phyloP scores from a whole-genome alignment of 2,797 vertebrate genomes.

The Dryobates pubescens region DNA sequence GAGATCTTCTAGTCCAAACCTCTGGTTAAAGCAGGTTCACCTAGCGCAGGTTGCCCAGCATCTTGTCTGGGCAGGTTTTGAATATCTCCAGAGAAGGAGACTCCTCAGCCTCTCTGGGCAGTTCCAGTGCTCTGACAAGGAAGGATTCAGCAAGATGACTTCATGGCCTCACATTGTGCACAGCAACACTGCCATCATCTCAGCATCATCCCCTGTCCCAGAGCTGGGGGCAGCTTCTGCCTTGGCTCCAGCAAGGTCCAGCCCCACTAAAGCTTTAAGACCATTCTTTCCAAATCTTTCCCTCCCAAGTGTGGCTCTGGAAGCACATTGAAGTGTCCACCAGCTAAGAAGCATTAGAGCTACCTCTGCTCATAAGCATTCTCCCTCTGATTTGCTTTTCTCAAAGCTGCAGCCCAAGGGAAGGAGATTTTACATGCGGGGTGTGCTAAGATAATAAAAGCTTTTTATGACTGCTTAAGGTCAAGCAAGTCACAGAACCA shows the following conservation, averaged over 20 bases:
- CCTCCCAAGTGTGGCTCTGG: neutral
- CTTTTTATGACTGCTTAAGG: neutral
- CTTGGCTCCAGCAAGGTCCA: fast-evolving
- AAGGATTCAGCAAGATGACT: neutral
- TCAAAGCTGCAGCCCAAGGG: neutral
- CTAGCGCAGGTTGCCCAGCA: too few relatives aligned
- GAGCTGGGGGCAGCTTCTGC: neutral
- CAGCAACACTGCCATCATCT: neutral
- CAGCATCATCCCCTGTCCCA: neutral
- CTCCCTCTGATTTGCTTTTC: neutral
- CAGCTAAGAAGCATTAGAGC: neutral
- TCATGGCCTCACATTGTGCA: neutral
- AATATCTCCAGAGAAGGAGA: too few relatives aligned
- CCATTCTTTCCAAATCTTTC: neutral
- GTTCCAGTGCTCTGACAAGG: too few relatives aligned
- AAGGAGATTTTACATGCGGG: neutral
- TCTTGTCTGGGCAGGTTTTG: too few relatives aligned
- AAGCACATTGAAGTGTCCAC: neutral
- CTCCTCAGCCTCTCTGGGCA: too few relatives aligned
- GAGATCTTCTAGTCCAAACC: too few relatives aligned
- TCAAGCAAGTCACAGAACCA: neutral
- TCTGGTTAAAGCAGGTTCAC: too few relatives aligned
- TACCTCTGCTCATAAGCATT: neutral
- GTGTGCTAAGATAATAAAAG: neutral
- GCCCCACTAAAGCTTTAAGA: neutral